phyloP scores from a whole-genome alignment of 2,888 invertebrate genomes.

The Agonopterix subpropinquella region DNA sequence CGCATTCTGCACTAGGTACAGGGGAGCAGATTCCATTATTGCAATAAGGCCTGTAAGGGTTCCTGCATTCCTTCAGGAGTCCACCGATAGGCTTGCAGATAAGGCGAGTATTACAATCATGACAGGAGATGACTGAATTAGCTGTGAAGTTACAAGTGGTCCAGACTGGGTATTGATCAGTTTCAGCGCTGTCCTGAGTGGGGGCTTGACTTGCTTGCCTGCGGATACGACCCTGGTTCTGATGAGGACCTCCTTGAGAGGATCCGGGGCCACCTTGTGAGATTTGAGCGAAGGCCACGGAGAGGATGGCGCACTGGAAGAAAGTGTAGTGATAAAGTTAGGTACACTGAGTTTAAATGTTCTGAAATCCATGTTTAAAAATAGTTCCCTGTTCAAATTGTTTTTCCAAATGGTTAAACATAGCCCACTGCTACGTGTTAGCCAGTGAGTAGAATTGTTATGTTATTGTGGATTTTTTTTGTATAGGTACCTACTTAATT shows the following conservation, averaged over 20 bases:
- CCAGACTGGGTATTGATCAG: constrained; percentile 16
- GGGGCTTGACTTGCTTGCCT: constrained; percentile 13
- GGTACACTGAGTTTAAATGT: neutral
- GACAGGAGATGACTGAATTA: constrained; percentile 29
- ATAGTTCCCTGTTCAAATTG: neutral
- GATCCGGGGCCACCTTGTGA: constrained; percentile 14
- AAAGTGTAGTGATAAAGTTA: constrained; percentile 1
- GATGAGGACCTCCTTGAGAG: constrained; percentile 13
- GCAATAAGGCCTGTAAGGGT: constrained; percentile 36
- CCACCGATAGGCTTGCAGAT: constrained; percentile 46
- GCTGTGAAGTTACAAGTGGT: constrained; percentile 29
- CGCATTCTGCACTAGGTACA: constrained; percentile 32
- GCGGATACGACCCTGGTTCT: constrained; percentile 19
- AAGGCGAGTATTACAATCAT: constrained; percentile 38
- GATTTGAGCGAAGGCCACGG: constrained; percentile 14
- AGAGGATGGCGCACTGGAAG: constrained; percentile 17
- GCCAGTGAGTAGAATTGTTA: no score
- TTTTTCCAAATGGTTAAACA: no score
- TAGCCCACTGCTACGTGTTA: no score
- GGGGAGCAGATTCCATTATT: constrained; percentile 43
- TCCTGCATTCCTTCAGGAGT: constrained; percentile 29
- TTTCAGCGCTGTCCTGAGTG: neutral
- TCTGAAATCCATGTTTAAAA: neutral
- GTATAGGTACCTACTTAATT: no score
- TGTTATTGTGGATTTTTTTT: no score